Percentiles rank a stretch among this genome's conserved stretches.
Evolutionary conservation across 1,140 invertebrate genomes (phyloP).

Genomic region (Heliconius hermathena): DNA sequence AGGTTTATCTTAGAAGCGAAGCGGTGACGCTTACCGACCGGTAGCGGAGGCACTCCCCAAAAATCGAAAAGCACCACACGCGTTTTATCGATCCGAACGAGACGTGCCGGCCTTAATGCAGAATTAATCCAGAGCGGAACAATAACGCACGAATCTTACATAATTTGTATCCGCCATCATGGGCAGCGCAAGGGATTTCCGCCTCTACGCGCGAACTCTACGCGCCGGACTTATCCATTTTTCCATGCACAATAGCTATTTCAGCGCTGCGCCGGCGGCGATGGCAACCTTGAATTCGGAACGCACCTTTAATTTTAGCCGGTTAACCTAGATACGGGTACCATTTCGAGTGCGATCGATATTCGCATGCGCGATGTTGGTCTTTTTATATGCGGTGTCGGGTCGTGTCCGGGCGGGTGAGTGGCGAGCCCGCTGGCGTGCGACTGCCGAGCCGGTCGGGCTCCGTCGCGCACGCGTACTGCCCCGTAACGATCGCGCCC

Average conservation of each 20-base stretch:
- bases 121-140: conserved; percentile 56
- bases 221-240: conserved; percentile 59
- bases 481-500: conserved; percentile 59
- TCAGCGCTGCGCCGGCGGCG: conserved; percentile 72
- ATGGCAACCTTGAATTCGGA: conserved; percentile 74
- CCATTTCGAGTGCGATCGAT: conserved; percentile 73
- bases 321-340: conserved; percentile 78
- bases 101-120: conserved; percentile 40
- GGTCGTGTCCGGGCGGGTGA: conserved; percentile 52
- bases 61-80: conserved; percentile 48
- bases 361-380: conserved; percentile 67
- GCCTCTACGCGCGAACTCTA: conserved; percentile 59
- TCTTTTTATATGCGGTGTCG: conserved; percentile 60
- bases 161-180: conserved; percentile 70
- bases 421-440: conserved; percentile 58
- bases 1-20: conserved; percentile 50
- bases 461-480: conserved; percentile 57
- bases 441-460: conserved; percentile 56
- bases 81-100: conserved; percentile 51
- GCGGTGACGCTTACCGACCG: conserved; percentile 57
- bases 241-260: conserved; percentile 74
- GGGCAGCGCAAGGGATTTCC: conserved; percentile 56
- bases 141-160: conserved; percentile 74
- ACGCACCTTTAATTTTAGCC: conserved; percentile 81
- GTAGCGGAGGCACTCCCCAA: conserved; percentile 57